These are phyloP conservation scores for Rambutsinella grinnellia DNA, from an alignment of 2,888 invertebrate genomes.

Conservation along the genomic window DNA sequence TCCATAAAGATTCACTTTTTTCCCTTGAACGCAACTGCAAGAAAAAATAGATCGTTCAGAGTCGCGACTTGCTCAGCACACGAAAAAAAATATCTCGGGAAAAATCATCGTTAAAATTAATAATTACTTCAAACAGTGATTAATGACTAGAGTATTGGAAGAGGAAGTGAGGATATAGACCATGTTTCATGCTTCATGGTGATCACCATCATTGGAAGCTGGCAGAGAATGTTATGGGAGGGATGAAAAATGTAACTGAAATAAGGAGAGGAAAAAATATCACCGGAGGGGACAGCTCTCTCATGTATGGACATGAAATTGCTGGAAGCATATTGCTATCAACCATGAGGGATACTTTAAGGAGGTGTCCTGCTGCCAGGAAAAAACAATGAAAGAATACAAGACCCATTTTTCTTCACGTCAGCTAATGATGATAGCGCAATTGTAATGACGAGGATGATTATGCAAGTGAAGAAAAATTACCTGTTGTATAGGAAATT, in stretches of 20 bases:
- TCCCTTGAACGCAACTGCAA: neutral
- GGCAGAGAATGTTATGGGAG: slow-evolving; percentile 9
- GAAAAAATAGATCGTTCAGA: neutral
- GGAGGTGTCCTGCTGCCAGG: slow-evolving; percentile 33
- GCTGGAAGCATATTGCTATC: too few species aligned
- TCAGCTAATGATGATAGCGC: slow-evolving; percentile 2
- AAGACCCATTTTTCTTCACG: neutral
- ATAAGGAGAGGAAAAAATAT: slow-evolving; percentile 5
- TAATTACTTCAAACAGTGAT: slow-evolving; percentile 54
- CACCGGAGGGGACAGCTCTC: slow-evolving; percentile 21
- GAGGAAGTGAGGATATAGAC: slow-evolving; percentile 15
- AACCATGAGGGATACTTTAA: neutral
- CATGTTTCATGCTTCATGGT: neutral
- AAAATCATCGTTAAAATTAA: slow-evolving; percentile 56
- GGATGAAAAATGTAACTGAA: neutral
- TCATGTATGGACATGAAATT: neutral
- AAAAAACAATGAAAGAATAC: slow-evolving; percentile 2
- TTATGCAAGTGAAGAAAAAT: slow-evolving; percentile 23
- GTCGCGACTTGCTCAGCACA: too few species aligned
- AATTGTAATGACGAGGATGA: neutral
- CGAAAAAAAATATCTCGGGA: neutral
- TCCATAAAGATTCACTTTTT: neutral
- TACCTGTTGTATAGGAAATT: slow-evolving; percentile 30
- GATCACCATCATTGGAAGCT: neutral
- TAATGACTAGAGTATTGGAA: slow-evolving; percentile 43